Percentiles rank a stretch among this genome's conserved stretches.
Conservation (phyloP, 1,140 invertebrate species). For the Tigriopus japonicus region DNA sequence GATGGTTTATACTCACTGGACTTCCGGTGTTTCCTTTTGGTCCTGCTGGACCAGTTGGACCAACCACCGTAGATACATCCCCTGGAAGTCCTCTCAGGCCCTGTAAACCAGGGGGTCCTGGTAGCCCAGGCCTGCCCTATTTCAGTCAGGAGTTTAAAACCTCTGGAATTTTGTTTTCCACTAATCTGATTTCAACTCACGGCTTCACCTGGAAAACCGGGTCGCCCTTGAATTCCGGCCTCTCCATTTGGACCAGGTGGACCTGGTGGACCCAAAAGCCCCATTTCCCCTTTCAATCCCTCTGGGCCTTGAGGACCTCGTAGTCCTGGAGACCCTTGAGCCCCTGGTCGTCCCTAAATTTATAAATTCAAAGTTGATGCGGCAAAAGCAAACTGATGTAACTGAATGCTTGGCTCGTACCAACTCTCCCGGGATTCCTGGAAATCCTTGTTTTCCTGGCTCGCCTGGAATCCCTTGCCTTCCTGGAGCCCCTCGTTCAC, state of each 20-base stretch:
- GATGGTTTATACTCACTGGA: not conserved
- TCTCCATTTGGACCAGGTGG: slow-evolving; percentile 19
- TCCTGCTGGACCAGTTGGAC: slow-evolving; percentile 47
- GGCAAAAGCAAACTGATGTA: not conserved
- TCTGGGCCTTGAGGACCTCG: slow-evolving; percentile 22
- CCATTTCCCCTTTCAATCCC: slow-evolving; percentile 25
- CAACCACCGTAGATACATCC: slow-evolving; percentile 27
- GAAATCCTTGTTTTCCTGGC: slow-evolving; percentile 20
- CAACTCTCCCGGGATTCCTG: slow-evolving; percentile 18
- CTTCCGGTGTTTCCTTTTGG: slow-evolving; percentile 32
- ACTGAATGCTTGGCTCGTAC: slow-evolving; percentile 8
- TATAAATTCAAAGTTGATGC: not conserved
- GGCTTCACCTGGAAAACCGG: slow-evolving; percentile 36
- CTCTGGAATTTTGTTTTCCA: no score
- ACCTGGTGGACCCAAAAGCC: slow-evolving; percentile 20
- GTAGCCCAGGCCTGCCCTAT: slow-evolving; percentile 34
- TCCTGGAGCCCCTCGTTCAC: slow-evolving; percentile 23
- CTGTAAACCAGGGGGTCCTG: slow-evolving; percentile 29
- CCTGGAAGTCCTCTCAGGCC: slow-evolving; percentile 29
- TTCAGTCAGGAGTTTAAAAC: no score
- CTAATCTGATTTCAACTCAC: no score
- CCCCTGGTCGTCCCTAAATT: slow-evolving; percentile 18
- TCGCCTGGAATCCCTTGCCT: slow-evolving; percentile 18
- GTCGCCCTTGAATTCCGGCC: slow-evolving; percentile 33
- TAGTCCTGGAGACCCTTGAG: slow-evolving; percentile 27